These are phyloP conservation scores for Zaprionus taronus DNA, from an alignment of 1,140 invertebrate genomes.

Conservation along the genomic window DNA sequence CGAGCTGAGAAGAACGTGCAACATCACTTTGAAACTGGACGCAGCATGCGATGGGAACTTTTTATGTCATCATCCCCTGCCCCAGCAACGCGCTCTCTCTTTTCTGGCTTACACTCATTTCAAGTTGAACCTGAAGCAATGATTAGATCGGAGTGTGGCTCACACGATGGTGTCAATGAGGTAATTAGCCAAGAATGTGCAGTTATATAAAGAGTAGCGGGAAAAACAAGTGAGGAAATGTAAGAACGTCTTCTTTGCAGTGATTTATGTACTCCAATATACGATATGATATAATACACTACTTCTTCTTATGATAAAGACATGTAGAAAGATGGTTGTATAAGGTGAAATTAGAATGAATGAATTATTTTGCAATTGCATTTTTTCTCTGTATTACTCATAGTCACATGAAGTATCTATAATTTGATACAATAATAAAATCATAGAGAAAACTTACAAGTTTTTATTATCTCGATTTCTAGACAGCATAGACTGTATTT, in stretches of 20 bases:
- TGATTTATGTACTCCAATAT: not conserved
- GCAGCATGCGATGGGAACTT: slow-evolving; percentile 21
- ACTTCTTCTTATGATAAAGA: not conserved
- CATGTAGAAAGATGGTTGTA: too few species aligned
- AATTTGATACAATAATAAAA: too few species aligned
- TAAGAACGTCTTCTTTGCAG: not conserved
- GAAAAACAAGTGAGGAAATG: not conserved
- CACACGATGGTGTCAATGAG: slow-evolving; percentile 10
- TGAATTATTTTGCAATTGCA: too few species aligned
- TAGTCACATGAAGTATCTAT: too few species aligned
- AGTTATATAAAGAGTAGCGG: not conserved
- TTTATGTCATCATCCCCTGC: not conserved
- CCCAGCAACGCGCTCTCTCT: not conserved
- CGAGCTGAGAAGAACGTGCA: slow-evolving; percentile 40
- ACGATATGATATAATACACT: not conserved
- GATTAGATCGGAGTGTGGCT: not conserved
- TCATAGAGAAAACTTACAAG: fast-evolving
- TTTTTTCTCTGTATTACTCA: too few species aligned
- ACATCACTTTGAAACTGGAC: slow-evolving; percentile 27
- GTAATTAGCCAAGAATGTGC: slow-evolving; percentile 15
- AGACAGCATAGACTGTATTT: too few species aligned
- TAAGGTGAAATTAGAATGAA: too few species aligned
- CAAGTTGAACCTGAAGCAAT: slow-evolving; percentile 5
- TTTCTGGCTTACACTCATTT: not conserved
- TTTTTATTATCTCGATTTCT: too few species aligned